These are phyloP conservation scores for Apeltes quadracus DNA, from an alignment of 2,113 vertebrate genomes.

Conservation along the genomic window DNA sequence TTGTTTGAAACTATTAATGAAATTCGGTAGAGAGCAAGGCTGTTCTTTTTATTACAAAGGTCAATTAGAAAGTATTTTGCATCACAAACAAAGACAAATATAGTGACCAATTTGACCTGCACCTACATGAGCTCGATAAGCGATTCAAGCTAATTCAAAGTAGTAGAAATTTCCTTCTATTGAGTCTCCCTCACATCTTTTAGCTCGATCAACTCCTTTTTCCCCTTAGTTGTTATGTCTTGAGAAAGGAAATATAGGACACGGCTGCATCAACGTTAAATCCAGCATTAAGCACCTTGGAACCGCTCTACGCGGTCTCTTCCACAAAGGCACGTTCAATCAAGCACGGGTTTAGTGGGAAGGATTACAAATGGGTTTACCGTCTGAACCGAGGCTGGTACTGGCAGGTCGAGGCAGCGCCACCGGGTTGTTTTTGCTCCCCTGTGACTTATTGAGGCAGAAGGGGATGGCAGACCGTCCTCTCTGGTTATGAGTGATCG, in stretches of 20 bases:
- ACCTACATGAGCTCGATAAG: too few species aligned
- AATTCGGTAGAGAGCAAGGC: background rate
- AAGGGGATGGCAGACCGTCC: background rate
- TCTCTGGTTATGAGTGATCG: constrained; percentile 35
- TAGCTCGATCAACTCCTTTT: background rate
- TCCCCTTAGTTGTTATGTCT: background rate
- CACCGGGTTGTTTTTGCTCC: constrained; percentile 24
- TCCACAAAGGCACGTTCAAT: constrained; percentile 51
- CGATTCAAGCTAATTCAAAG: constrained; percentile 13
- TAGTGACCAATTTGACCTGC: background rate
- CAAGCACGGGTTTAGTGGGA: constrained; percentile 46
- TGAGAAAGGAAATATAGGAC: constrained; percentile 15
- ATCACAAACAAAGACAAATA: background rate
- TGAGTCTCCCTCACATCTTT: background rate
- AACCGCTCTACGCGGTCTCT: constrained; percentile 10
- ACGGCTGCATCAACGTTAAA: background rate
- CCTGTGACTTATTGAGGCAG: constrained; percentile 8
- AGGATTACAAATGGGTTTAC: constrained; percentile 49
- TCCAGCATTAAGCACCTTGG: constrained; percentile 9
- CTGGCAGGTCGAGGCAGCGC: background rate
- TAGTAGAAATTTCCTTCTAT: background rate
- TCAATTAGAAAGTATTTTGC: background rate
- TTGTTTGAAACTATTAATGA: background rate
- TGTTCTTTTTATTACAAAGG: background rate
- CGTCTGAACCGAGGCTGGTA: constrained; percentile 28